Evolutionary conservation across 1,140 invertebrate genomes (phyloP).

Genomic region (Ganaspis sp.): DNA sequence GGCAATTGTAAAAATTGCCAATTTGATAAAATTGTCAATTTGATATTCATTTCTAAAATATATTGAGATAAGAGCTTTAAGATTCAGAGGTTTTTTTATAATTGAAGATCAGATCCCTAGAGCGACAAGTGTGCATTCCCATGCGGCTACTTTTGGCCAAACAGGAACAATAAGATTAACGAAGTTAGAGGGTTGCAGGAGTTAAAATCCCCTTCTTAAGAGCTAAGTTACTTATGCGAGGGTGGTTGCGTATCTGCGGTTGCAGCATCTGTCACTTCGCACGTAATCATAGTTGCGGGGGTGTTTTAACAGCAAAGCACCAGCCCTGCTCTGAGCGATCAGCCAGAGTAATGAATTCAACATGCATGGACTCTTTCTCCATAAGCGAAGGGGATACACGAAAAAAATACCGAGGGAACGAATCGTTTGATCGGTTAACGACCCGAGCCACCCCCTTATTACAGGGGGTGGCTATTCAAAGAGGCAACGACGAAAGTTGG

Average conservation of each 20-base stretch:
- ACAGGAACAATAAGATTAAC: slow-evolving; percentile 68
- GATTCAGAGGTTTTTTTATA: not conserved
- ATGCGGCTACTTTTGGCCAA: slow-evolving; percentile 51
- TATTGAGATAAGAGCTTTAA: not conserved
- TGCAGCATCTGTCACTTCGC: slow-evolving; percentile 63
- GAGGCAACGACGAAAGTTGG: not conserved
- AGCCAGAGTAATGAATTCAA: not conserved
- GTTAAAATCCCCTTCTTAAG: not conserved
- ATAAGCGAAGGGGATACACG: not conserved
- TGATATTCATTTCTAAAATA: not conserved
- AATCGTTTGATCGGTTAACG: slow-evolving; percentile 25
- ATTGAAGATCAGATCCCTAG: slow-evolving; percentile 31
- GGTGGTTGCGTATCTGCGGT: slow-evolving; percentile 26
- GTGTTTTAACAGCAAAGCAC: slow-evolving; percentile 34
- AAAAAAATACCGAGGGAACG: not conserved
- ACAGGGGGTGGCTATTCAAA: not conserved
- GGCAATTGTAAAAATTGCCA: too few relatives aligned
- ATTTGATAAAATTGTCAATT: too few relatives aligned
- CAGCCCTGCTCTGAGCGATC: not conserved
- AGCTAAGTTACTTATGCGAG: slow-evolving; percentile 19
- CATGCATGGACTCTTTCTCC: slow-evolving; percentile 4
- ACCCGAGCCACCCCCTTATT: not conserved
- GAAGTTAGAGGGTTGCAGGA: slow-evolving; percentile 57
- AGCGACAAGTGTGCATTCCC: slow-evolving; percentile 66
- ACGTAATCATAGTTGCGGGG: slow-evolving; percentile 50